phyloP scores from a whole-genome alignment of 2,113 vertebrate genomes.

The Chrysemys picta region DNA sequence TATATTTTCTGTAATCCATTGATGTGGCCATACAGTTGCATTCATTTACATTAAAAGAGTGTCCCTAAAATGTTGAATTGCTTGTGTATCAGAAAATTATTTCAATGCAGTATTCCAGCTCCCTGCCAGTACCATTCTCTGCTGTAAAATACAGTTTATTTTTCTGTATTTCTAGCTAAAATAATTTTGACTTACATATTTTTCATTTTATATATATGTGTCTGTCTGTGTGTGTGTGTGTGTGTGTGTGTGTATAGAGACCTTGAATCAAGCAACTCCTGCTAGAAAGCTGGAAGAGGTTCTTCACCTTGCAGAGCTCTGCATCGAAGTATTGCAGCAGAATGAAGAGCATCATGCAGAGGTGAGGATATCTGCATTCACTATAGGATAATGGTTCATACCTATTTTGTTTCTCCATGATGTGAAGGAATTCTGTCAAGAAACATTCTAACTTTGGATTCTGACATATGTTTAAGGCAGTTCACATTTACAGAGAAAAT shows the following conservation, averaged over 20 bases:
- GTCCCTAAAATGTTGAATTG: neutral
- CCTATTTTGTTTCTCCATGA: slow-evolving; percentile 11
- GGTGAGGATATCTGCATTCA: slow-evolving; percentile 79
- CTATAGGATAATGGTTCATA: neutral
- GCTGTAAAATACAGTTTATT: neutral
- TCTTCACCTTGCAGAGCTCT: slow-evolving; percentile 92
- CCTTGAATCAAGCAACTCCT: slow-evolving; percentile 84
- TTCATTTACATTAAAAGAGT: slow-evolving; percentile 26
- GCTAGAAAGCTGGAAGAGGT: slow-evolving; percentile 91
- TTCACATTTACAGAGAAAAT: slow-evolving; percentile 59
- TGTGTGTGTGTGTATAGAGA: slow-evolving; percentile 66
- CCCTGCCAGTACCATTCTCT: neutral
- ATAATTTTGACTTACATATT: slow-evolving; percentile 34
- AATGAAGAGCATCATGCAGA: slow-evolving; percentile 98
- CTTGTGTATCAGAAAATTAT: slow-evolving; percentile 18
- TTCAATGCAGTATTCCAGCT: neutral
- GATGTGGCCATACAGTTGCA: slow-evolving; percentile 30
- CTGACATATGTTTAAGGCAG: slow-evolving; percentile 62
- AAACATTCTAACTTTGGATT: slow-evolving; percentile 44
- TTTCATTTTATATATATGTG: neutral
- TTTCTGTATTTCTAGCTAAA: slow-evolving; percentile 52
- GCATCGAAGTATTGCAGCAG: slow-evolving; percentile 95
- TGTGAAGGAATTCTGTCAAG: slow-evolving; percentile 57
- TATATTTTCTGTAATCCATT: slow-evolving; percentile 56
- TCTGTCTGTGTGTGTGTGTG: neutral